A percentile compares a stretch with the other conserved stretches of the same genome.
Evolutionary conservation across 2,888 invertebrate genomes (phyloP).

Genomic region (Cinara cedri): DNA sequence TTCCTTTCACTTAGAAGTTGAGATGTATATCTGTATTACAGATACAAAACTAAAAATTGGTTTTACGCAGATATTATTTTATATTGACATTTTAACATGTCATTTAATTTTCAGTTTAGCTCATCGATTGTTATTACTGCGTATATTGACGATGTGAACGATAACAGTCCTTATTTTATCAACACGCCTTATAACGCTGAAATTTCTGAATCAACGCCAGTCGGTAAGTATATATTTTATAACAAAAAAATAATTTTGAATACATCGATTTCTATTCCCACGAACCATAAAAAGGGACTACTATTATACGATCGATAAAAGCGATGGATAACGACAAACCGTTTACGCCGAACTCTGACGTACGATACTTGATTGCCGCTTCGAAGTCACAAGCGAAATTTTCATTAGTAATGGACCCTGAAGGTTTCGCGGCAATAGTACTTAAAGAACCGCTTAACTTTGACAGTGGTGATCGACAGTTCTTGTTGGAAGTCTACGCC

Average conservation of each 20-base stretch:
- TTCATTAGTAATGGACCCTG: constrained; percentile 72
- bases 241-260: background rate
- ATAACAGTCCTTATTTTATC: constrained; percentile 79
- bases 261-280: no score
- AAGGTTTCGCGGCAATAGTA: constrained; percentile 77
- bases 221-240: constrained; percentile 70
- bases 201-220: constrained; percentile 81
- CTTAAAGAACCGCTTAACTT: constrained; percentile 78
- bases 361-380: constrained; percentile 77
- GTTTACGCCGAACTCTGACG: constrained; percentile 85
- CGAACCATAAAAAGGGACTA: constrained; percentile 68
- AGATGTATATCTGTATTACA: no score
- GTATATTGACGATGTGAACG: constrained; percentile 87
- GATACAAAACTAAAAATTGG: no score
- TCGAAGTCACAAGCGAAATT: constrained; percentile 79
- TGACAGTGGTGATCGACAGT: constrained; percentile 80
- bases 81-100: background rate
- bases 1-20: background rate
- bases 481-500: constrained; percentile 75
- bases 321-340: constrained; percentile 85
- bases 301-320: constrained; percentile 79
- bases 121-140: constrained; percentile 84
- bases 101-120: constrained; percentile 70
- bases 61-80: no score
- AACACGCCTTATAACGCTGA: constrained; percentile 79